These are phyloP conservation scores for Acrocyrtus sp. DNA, from an alignment of 2,888 invertebrate genomes.

Conservation along the genomic window DNA sequence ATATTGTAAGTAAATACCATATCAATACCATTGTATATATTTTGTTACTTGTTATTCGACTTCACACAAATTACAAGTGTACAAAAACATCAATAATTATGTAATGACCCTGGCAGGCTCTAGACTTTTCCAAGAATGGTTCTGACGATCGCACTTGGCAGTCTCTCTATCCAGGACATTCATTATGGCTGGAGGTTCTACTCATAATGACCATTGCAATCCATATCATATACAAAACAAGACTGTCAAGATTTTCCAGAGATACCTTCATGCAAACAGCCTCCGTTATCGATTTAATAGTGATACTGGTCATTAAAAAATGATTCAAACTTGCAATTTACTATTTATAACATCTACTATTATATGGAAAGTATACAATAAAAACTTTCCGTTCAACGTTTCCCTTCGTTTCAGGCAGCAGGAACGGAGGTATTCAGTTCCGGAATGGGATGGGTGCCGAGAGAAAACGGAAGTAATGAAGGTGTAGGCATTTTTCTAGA, in stretches of 20 bases:
- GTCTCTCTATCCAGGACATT: constrained; percentile 6
- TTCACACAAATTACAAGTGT: too few species aligned
- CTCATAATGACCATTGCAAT: constrained; percentile 16
- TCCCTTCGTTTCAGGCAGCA: constrained; percentile 18
- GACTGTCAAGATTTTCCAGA: constrained; percentile 20
- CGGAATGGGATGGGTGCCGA: constrained; percentile 41
- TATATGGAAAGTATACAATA: too few species aligned
- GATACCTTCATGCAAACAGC: constrained; percentile 35
- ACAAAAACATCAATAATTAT: not conserved
- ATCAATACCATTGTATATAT: too few species aligned
- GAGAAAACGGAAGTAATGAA: not conserved
- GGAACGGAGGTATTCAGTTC: constrained; percentile 27
- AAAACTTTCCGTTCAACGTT: constrained; percentile 1
- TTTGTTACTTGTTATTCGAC: too few species aligned
- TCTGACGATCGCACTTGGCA: constrained; percentile 7
- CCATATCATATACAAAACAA: constrained; percentile 26
- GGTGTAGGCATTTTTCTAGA: constrained; percentile 8
- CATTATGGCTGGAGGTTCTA: constrained; percentile 32
- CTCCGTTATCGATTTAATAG: constrained; percentile 24
- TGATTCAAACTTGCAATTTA: not conserved
- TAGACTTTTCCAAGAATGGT: constrained; percentile 11
- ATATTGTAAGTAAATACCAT: constrained; percentile 32
- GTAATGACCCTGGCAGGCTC: not conserved
- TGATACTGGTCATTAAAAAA: constrained; percentile 33
- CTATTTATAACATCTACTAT: too few species aligned